Evolutionary conservation across 1,140 invertebrate genomes (phyloP), one percentile per base, ranked within the genome.

Genomic region (Metopolophium dirhodum): DNA sequence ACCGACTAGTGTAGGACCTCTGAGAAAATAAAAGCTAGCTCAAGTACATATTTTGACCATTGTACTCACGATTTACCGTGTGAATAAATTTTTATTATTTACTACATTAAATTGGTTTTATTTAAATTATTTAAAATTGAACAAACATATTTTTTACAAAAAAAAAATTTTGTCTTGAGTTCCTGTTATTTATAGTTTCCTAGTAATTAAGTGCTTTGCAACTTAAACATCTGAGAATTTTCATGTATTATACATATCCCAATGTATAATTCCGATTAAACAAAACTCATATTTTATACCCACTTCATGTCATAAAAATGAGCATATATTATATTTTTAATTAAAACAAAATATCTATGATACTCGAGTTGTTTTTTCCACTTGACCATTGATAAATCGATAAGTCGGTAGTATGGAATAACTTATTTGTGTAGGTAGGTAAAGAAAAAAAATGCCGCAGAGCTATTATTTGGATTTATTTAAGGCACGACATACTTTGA

Each of bases 231-330:
- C 14, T 86, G 45, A 86, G 23, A 86, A 41, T 26, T 30, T 2
- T 41, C 26, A 45, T 85, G 8, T 85, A 85, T 41, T 8, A 86
- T 47, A 18, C 11, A 14, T 45, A 86, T 86, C 47, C 30, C 23
- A 45, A 47, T 86, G 14, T 18, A 47, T 49, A 41, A 87, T 87
- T 87, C 30, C 7, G 18, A 49, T 87, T n/a, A 49, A 49, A 87
- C 37, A 11, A 85, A 85, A 85, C 45, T 18, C 14, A n/a, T 47
- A 47, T 47, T 7, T 45, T 47, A 6, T 88, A 49, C 49, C 87
- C 87, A 88, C 87, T 88, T 35, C 18, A 88, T 14, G 87, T 54
- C 87, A 88, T 49, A 88, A 88, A 88, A 88, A 88, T 54, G n/a
- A 51, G 14, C 18, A 88, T 88, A 88, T 88, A 68, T 68, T n/a